Percentiles rank a stretch among this genome's conserved stretches.
phyloP scores from a whole-genome alignment of 2,888 invertebrate species.

The Pomacea canaliculata region DNA sequence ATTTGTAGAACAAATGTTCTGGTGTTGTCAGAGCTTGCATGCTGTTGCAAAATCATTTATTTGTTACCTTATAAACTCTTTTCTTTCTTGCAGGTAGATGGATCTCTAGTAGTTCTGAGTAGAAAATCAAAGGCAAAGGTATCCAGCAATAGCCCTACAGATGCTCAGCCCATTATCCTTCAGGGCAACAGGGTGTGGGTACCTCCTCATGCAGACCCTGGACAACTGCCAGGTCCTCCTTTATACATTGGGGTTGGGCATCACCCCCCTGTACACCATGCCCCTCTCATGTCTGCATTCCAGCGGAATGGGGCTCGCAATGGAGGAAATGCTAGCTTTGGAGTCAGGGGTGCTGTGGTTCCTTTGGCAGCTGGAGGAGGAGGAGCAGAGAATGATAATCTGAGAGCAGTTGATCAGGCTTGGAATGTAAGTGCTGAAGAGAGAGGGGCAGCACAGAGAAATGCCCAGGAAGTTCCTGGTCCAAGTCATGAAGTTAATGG shows the following conservation, averaged over 20 bases:
- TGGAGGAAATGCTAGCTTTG: background rate
- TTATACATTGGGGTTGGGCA: background rate
- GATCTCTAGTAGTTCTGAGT: conserved; percentile 67
- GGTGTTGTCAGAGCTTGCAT: too few relatives aligned
- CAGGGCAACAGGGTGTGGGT: conserved; percentile 39
- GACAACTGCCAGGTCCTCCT: conserved; percentile 14
- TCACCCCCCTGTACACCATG: conserved; percentile 8
- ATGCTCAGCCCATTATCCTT: conserved; percentile 2
- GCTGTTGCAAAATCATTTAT: too few relatives aligned
- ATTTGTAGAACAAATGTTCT: too few relatives aligned
- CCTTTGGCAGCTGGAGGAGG: background rate
- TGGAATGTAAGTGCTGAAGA: background rate
- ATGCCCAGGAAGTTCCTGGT: background rate
- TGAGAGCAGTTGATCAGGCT: background rate
- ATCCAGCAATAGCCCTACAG: conserved; percentile 1
- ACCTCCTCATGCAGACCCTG: conserved; percentile 38
- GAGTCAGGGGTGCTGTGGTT: background rate
- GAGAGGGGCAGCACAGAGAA: background rate
- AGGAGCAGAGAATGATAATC: background rate
- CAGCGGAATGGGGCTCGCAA: background rate
- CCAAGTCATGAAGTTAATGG: background rate
- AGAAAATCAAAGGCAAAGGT: conserved; percentile 38
- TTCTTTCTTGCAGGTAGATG: conserved; percentile 59
- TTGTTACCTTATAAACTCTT: too few relatives aligned
- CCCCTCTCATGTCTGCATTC: conserved; percentile 8